These are phyloP conservation scores for Alauda arvensis DNA, from an alignment of 2,797 vertebrate species.

Conservation along the genomic window DNA sequence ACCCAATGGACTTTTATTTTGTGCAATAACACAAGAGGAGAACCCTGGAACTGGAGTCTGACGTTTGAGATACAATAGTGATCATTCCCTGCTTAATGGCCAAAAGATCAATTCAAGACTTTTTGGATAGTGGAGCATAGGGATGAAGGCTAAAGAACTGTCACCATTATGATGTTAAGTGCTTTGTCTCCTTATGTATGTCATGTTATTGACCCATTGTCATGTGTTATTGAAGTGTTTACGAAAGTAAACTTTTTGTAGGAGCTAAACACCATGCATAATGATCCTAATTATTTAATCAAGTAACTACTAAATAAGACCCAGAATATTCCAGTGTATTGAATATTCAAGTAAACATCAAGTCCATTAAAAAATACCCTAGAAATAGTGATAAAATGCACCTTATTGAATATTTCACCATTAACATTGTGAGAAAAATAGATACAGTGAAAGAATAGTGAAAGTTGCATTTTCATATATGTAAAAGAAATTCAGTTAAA, in stretches of 20 bases:
- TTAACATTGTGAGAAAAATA: background rate
- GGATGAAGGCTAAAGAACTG: background rate
- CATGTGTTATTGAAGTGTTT: background rate
- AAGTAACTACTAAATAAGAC: background rate
- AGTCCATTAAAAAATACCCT: background rate
- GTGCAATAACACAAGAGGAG: background rate
- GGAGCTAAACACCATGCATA: background rate
- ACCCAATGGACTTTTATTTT: background rate
- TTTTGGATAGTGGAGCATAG: background rate
- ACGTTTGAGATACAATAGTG: background rate
- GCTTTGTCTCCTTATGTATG: background rate
- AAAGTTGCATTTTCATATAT: background rate
- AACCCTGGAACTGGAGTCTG: background rate
- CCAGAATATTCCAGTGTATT: background rate
- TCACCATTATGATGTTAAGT: background rate
- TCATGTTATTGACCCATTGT: background rate
- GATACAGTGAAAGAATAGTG: background rate
- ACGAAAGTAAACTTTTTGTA: background rate
- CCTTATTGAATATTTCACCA: background rate
- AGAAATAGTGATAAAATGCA: background rate
- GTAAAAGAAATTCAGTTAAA: background rate
- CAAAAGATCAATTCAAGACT: background rate
- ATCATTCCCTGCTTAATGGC: background rate
- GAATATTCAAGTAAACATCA: background rate
- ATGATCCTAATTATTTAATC: background rate